phyloP scores from a whole-genome alignment of 2,888 invertebrate species.

The Pseudococcus jackbeardsleyi region DNA sequence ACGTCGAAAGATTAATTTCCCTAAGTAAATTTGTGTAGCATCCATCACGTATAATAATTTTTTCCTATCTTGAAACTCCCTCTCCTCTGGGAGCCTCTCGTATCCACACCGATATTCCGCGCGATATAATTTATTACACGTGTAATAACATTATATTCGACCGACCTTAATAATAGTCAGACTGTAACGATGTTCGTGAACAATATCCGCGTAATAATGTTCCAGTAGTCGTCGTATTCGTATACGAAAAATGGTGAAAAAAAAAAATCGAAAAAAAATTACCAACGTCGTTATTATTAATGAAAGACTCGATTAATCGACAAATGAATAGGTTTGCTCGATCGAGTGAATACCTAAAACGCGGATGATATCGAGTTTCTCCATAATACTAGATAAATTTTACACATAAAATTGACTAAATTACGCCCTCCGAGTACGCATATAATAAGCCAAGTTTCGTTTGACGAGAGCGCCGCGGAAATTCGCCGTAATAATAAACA shows the following conservation, averaged over 20 bases:
- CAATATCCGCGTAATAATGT: constrained; percentile 25
- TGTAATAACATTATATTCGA: background rate
- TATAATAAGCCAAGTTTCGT: background rate
- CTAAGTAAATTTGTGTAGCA: background rate
- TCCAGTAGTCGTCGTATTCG: background rate
- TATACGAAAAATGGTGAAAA: background rate
- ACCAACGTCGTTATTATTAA: background rate
- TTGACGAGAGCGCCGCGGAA: background rate
- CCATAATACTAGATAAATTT: background rate
- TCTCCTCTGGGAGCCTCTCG: background rate
- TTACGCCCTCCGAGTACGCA: background rate
- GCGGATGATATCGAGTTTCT: background rate
- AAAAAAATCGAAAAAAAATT: background rate
- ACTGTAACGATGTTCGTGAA: constrained; percentile 34
- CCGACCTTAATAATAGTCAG: constrained; percentile 31
- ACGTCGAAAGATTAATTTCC: background rate
- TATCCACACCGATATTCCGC: background rate
- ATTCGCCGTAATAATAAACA: background rate
- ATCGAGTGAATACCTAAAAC: background rate
- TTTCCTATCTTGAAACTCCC: background rate
- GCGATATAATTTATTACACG: constrained; percentile 40
- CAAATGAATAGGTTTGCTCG: background rate
- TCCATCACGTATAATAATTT: constrained; percentile 4
- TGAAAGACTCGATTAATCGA: constrained; percentile 23
- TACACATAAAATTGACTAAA: background rate